Conservation (phyloP, 2,888 invertebrate genomes). For the Stenoptilia bipunctidactyla region DNA sequence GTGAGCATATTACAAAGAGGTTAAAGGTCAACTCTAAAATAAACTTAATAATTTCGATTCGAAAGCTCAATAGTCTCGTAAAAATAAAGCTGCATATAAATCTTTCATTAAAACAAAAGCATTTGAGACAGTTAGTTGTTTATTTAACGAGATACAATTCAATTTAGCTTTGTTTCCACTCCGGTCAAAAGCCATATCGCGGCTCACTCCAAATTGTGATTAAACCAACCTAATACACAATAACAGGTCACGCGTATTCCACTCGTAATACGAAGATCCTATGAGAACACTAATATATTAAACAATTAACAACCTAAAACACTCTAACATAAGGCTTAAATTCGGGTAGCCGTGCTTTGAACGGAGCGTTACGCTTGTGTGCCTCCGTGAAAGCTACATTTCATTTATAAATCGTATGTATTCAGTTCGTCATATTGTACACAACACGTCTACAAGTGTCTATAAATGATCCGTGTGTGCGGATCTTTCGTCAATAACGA, state of each 20-base stretch:
- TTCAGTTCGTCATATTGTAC: slow-evolving; percentile 61
- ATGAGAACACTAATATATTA: background rate
- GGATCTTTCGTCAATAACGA: slow-evolving; percentile 21
- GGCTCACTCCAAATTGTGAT: slow-evolving; percentile 69
- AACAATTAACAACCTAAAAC: slow-evolving; percentile 17
- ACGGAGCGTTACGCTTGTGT: slow-evolving; percentile 41
- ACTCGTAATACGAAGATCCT: slow-evolving; percentile 26
- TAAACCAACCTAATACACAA: slow-evolving; percentile 70
- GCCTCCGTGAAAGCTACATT: slow-evolving; percentile 67
- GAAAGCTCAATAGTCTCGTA: too few relatives aligned
- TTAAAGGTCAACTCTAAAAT: too few relatives aligned
- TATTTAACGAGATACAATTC: slow-evolving; percentile 28
- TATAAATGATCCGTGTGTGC: slow-evolving; percentile 52
- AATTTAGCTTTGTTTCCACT: slow-evolving; percentile 43
- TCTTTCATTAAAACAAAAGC: too few relatives aligned
- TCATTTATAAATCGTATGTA: slow-evolving; percentile 62
- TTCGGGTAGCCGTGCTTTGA: slow-evolving; percentile 8
- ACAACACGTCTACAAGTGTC: slow-evolving; percentile 54
- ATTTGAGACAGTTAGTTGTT: too few relatives aligned
- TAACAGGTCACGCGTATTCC: slow-evolving; percentile 59
- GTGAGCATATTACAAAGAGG: too few relatives aligned
- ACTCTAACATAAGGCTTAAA: background rate
- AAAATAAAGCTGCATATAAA: too few relatives aligned
- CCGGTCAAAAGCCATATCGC: slow-evolving; percentile 61
- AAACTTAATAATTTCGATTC: too few relatives aligned